Evolutionary conservation across 2,113 vertebrate species (phyloP).

Genomic region (Muntiacus muntjak): DNA sequence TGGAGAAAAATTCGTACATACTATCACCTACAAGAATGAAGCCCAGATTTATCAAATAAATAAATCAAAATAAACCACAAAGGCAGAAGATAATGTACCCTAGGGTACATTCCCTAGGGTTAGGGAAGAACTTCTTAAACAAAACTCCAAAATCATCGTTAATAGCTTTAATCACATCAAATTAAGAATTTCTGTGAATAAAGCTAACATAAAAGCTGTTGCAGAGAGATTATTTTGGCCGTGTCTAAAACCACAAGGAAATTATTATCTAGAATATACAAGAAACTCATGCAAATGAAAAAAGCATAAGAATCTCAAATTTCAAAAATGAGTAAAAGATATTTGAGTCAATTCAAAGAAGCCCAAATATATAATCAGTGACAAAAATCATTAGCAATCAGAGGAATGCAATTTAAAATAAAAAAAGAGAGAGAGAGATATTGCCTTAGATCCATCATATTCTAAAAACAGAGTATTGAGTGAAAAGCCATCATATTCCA

Average conservation of each 20-base stretch:
- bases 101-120: not conserved
- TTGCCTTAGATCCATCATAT: not conserved
- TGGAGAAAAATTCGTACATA: not conserved
- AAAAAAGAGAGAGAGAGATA: not conserved
- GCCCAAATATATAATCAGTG: not conserved
- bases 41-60: not conserved
- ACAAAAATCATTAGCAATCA: not conserved
- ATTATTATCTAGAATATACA: not conserved
- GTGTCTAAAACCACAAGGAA: not conserved
- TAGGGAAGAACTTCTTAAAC: not conserved
- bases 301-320: not conserved
- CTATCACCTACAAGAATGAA: not conserved
- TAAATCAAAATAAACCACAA: constrained; percentile 10
- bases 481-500: not conserved
- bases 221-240: not conserved
- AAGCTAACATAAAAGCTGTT: not conserved
- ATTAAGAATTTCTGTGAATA: not conserved
- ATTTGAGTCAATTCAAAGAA: not conserved
- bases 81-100: not conserved
- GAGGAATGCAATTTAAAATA: not conserved
- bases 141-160: not conserved
- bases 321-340: not conserved
- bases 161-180: not conserved
- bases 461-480: not conserved
- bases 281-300: not conserved